phyloP scores from a whole-genome alignment of 2,888 invertebrate genomes.

The Micropterix aruncella region DNA sequence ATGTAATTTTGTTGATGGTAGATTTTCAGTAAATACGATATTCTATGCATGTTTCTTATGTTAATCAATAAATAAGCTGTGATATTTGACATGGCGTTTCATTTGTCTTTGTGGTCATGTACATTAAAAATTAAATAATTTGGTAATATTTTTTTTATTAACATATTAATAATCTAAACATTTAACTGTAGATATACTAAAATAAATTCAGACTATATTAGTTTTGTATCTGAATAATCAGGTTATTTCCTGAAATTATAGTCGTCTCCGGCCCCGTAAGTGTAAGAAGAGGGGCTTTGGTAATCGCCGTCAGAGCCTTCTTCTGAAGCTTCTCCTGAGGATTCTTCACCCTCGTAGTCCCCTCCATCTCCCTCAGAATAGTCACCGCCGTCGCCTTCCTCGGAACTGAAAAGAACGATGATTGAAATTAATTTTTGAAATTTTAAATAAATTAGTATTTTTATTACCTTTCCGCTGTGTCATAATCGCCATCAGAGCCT shows the following conservation, averaged over 20 bases:
- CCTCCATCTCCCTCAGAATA: conserved; percentile 14
- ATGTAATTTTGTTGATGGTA: no score
- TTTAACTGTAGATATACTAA: neutral
- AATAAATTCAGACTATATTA: no score
- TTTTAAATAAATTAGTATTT: neutral
- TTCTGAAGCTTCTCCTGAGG: neutral
- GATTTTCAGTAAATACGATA: no score
- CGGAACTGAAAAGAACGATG: conserved; percentile 7
- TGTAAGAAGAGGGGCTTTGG: conserved; percentile 26
- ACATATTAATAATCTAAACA: conserved; percentile 5
- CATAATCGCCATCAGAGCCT: conserved; percentile 4
- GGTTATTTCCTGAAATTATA: conserved; percentile 21
- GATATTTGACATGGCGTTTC: no score
- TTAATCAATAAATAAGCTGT: no score
- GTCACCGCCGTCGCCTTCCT: conserved; percentile 11
- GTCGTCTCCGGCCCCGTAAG: conserved; percentile 29
- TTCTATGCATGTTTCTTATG: no score
- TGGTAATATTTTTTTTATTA: no score
- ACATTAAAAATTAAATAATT: no score
- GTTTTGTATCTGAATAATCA: no score
- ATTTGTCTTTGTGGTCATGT: no score
- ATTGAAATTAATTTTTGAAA: no score
- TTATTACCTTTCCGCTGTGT: conserved; percentile 1
- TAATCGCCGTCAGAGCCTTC: conserved; percentile 13
- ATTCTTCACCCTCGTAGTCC: conserved; percentile 6